Evolutionary conservation across 2,888 invertebrate species (phyloP).

Genomic region (Anthophora plumipes): DNA sequence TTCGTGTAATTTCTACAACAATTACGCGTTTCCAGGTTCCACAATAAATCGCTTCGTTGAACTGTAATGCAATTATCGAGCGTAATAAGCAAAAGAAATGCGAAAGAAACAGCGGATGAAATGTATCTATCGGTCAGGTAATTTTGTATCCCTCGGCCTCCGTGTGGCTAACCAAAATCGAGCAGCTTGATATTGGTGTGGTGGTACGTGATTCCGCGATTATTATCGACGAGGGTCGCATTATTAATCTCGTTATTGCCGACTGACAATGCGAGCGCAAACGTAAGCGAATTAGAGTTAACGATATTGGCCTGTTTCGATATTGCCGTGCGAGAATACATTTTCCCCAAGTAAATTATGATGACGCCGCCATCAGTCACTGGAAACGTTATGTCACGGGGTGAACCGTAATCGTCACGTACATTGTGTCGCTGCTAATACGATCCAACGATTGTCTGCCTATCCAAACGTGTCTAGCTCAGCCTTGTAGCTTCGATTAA

Average conservation of each 20-base stretch:
- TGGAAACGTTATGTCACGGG: constrained; percentile 33
- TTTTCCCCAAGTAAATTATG: constrained; percentile 57
- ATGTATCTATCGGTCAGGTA: constrained; percentile 8
- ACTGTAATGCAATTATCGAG: neutral
- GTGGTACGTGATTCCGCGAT: constrained; percentile 67
- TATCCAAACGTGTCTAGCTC: neutral
- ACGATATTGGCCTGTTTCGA: constrained; percentile 64
- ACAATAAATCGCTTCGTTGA: neutral
- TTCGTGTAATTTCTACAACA: neutral
- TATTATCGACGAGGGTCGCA: constrained; percentile 68
- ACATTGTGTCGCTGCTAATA: constrained; percentile 29
- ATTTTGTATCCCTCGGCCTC: constrained; percentile 27
- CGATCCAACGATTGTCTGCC: constrained; percentile 3
- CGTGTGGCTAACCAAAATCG: constrained; percentile 47
- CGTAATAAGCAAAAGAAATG: neutral
- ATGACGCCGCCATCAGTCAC: constrained; percentile 53
- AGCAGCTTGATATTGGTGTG: constrained; percentile 51
- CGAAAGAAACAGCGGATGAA: neutral
- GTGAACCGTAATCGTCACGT: constrained; percentile 55
- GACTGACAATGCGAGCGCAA: constrained; percentile 55
- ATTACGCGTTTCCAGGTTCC: neutral
- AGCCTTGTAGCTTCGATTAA: too few species aligned
- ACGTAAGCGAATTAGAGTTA: constrained; percentile 67
- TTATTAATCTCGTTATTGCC: constrained; percentile 72
- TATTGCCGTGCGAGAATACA: constrained; percentile 50